Evolutionary conservation across 2,113 vertebrate species (phyloP).

Genomic region (Nycticebus coucang): DNA sequence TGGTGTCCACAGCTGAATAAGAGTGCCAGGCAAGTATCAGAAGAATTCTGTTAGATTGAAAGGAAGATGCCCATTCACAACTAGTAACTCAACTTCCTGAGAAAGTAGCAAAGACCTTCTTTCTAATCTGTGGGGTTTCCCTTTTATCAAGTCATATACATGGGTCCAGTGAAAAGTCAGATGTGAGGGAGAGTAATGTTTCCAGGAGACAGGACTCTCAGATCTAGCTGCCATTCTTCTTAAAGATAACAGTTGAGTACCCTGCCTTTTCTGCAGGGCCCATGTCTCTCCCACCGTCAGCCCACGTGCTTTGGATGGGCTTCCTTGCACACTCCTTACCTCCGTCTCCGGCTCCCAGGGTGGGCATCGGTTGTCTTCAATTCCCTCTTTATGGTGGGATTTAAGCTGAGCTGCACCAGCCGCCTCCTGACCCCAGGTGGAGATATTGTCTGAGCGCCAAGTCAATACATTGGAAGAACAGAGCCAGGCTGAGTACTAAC

Average conservation of each 20-base stretch:
- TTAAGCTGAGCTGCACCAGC: neutral
- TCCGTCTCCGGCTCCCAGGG: neutral
- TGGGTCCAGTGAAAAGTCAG: neutral
- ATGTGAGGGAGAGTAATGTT: neutral
- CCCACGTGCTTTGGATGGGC: neutral
- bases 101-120: neutral
- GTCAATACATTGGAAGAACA: neutral
- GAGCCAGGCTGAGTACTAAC: neutral
- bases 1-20: neutral
- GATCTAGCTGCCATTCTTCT: neutral
- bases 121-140: neutral
- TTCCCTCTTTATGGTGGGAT: neutral
- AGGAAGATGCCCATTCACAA: neutral
- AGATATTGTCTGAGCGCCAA: neutral
- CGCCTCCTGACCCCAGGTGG: neutral
- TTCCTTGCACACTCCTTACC: neutral
- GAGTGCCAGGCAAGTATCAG: neutral
- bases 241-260: no score
- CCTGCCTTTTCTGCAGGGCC: neutral
- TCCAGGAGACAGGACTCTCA: neutral
- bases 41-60: neutral
- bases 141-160: neutral
- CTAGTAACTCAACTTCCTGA: neutral
- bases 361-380: neutral
- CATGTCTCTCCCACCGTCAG: accelerated